These are phyloP conservation scores for Calameuta idolon DNA, from an alignment of 2,888 invertebrate species.

Conservation along the genomic window DNA sequence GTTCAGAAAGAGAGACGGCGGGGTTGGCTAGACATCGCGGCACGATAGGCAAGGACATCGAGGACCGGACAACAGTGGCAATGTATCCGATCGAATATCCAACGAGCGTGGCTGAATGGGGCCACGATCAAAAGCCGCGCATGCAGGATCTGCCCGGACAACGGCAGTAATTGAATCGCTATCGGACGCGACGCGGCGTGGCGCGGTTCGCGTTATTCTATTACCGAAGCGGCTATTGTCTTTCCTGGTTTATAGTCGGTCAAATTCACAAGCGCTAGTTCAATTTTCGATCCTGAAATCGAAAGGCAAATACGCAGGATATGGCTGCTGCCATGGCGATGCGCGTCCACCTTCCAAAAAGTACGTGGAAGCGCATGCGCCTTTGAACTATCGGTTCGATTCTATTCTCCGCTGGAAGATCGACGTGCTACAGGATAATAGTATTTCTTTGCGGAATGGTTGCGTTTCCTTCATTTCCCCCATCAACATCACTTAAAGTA, in stretches of 20 bases:
- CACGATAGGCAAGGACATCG: constrained; percentile 17
- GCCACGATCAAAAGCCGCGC: constrained; percentile 55
- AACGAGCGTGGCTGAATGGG: constrained; percentile 46
- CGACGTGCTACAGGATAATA: not conserved
- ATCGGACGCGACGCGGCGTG: constrained; percentile 43
- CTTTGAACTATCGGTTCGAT: not conserved
- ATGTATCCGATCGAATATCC: constrained; percentile 57
- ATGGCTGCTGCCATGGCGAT: not conserved
- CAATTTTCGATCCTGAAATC: constrained; percentile 21
- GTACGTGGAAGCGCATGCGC: not conserved
- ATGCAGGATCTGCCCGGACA: constrained; percentile 53
- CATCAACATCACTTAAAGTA: not conserved
- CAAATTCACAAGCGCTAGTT: constrained; percentile 28
- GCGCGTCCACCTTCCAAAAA: not conserved
- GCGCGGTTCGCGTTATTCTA: constrained; percentile 60
- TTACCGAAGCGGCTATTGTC: constrained; percentile 62
- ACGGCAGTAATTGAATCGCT: constrained; percentile 64
- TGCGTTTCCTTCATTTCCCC: not conserved
- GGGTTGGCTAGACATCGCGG: not conserved
- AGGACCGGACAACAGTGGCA: constrained; percentile 50
- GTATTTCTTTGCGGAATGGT: not conserved
- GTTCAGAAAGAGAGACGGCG: no score
- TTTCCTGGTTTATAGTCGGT: constrained; percentile 59
- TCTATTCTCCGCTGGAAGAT: not conserved
- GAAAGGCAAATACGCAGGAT: not conserved